These are phyloP conservation scores for Mesochorus sp. DNA, from an alignment of 2,888 invertebrate genomes.

Conservation along the genomic window DNA sequence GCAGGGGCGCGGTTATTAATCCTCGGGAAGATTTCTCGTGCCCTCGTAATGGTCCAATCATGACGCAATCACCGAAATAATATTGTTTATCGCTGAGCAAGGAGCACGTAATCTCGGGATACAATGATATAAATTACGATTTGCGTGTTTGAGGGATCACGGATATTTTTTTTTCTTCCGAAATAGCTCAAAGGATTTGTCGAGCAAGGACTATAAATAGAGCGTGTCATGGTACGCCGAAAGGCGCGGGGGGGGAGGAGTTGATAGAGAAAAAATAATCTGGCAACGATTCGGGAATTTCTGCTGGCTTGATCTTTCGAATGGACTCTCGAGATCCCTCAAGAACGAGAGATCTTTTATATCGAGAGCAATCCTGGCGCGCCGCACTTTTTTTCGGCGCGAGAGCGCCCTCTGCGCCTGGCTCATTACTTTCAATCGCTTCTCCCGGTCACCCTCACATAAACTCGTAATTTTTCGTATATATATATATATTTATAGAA, in stretches of 20 bases:
- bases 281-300: constrained; percentile 34
- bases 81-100: constrained; percentile 49
- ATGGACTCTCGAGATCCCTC: constrained; percentile 23
- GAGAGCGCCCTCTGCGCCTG: constrained; percentile 65
- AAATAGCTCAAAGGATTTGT: constrained; percentile 30
- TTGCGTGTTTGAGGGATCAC: constrained; percentile 4
- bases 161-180: constrained; percentile 12
- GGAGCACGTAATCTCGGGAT: constrained; percentile 4
- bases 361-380: constrained; percentile 52
- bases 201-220: constrained; percentile 51
- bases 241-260: constrained; percentile 6
- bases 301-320: constrained; percentile 22
- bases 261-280: constrained; percentile 36
- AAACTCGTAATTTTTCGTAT: constrained; percentile 75
- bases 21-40: constrained; percentile 26
- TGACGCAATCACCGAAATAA: constrained; percentile 57
- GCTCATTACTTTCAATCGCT: constrained; percentile 81
- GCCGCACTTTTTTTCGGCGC: constrained; percentile 55
- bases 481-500: constrained; percentile 38
- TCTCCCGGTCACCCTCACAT: constrained; percentile 56
- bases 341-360: constrained; percentile 34
- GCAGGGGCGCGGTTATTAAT: constrained; percentile 36
- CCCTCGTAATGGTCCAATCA: constrained; percentile 55
- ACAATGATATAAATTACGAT: constrained; percentile 49
- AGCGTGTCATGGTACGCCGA: too few relatives aligned